Evolutionary conservation across 2,113 vertebrate species (phyloP).

Genomic region (Cyprinodon brontotheroides): DNA sequence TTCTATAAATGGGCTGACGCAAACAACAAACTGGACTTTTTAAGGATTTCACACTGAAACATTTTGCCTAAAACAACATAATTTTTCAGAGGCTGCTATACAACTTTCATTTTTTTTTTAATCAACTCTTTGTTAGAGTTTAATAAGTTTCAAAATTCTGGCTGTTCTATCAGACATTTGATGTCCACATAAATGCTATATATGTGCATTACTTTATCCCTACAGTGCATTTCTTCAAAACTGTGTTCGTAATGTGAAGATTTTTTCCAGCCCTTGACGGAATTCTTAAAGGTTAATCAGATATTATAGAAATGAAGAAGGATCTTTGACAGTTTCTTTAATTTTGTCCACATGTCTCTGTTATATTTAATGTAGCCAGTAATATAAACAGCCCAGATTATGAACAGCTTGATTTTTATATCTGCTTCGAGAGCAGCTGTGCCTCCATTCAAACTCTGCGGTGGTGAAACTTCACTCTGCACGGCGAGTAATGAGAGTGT

Average conservation of each 20-base stretch:
- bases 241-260: neutral
- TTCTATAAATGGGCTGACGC: neutral
- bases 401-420: neutral
- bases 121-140: neutral
- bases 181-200: neutral
- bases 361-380: neutral
- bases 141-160: neutral
- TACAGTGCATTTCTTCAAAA: neutral
- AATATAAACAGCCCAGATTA: neutral
- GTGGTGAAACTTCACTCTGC: slow-evolving; percentile 1
- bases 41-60: neutral
- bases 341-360: neutral
- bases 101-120: neutral
- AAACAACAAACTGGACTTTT: no score
- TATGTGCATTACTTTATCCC: neutral
- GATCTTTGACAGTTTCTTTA: neutral
- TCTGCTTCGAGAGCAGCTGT: neutral
- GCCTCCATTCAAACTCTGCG: neutral
- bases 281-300: neutral
- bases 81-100: neutral
- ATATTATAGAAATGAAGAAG: neutral
- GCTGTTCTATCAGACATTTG: neutral
- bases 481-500: neutral
- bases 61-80: neutral
- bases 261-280: neutral